Conservation (phyloP, 2,888 invertebrate genomes). For the Mantis religiosa region DNA sequence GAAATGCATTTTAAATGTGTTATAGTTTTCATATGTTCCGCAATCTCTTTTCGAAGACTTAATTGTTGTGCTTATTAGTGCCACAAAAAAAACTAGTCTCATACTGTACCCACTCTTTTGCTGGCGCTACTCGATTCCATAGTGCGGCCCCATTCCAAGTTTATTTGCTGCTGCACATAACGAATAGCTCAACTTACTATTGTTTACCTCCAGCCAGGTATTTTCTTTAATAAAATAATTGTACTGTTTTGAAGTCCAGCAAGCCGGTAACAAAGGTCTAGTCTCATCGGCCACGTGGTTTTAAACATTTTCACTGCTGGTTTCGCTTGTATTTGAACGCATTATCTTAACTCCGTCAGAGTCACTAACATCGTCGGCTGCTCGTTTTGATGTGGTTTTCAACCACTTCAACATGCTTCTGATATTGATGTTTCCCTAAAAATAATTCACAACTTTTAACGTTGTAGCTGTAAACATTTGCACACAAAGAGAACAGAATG, state of each 20-base stretch:
- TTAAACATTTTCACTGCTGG: too few species aligned
- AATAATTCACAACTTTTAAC: too few species aligned
- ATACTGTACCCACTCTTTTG: neutral
- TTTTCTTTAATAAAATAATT: neutral
- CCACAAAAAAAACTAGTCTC: neutral
- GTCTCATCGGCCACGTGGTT: too few species aligned
- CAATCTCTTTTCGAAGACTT: neutral
- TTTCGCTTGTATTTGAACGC: too few species aligned
- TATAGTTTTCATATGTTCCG: neutral
- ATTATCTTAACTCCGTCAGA: too few species aligned
- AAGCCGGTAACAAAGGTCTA: too few species aligned
- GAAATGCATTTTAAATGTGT: neutral
- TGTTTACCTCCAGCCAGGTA: neutral
- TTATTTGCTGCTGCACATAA: neutral
- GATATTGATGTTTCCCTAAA: too few species aligned
- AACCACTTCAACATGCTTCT: too few species aligned
- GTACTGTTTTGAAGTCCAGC: neutral
- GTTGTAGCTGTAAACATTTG: too few species aligned
- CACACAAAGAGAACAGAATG: too few species aligned
- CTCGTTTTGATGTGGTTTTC: too few species aligned
- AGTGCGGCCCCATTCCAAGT: neutral
- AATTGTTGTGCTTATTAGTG: neutral
- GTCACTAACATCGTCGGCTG: too few species aligned
- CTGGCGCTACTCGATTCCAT: neutral
- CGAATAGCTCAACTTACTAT: neutral